Evolutionary conservation across 2,888 invertebrate species (phyloP).

Genomic region (Pollenia amentaria): DNA sequence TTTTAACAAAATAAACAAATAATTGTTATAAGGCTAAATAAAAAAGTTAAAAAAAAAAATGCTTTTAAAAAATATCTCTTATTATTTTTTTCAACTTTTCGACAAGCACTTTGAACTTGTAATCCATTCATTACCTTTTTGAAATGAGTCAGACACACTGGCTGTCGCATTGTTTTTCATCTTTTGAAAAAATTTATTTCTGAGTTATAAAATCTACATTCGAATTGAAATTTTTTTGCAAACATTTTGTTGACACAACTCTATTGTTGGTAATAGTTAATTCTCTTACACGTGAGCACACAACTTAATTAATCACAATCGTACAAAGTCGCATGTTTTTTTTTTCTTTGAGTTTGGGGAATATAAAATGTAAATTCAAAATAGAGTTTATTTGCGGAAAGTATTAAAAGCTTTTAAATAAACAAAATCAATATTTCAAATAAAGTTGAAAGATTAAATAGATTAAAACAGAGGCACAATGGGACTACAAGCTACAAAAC

Average conservation of each 20-base stretch:
- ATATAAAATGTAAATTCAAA: slow-evolving; percentile 10
- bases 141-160: slow-evolving; percentile 23
- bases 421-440: neutral
- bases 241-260: too few species aligned
- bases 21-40: neutral
- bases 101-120: slow-evolving; percentile 68
- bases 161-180: slow-evolving; percentile 4
- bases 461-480: too few species aligned
- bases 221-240: too few species aligned
- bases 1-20: slow-evolving; percentile 37
- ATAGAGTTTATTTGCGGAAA: neutral
- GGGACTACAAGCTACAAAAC: too few species aligned
- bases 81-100: slow-evolving; percentile 17
- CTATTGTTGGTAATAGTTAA: too few species aligned
- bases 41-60: neutral
- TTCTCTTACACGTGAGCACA: slow-evolving; percentile 38
- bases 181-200: neutral
- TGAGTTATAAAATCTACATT: too few species aligned
- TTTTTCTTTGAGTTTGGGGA: neutral
- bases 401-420: neutral
- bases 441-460: too few species aligned
- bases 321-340: slow-evolving; percentile 32
- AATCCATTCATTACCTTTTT: slow-evolving; percentile 18
- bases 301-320: slow-evolving; percentile 27
- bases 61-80: slow-evolving; percentile 24